Percentiles rank a stretch among this genome's conserved stretches.
Conservation (phyloP, 2,113 vertebrate genomes). For the Calypte anna region DNA sequence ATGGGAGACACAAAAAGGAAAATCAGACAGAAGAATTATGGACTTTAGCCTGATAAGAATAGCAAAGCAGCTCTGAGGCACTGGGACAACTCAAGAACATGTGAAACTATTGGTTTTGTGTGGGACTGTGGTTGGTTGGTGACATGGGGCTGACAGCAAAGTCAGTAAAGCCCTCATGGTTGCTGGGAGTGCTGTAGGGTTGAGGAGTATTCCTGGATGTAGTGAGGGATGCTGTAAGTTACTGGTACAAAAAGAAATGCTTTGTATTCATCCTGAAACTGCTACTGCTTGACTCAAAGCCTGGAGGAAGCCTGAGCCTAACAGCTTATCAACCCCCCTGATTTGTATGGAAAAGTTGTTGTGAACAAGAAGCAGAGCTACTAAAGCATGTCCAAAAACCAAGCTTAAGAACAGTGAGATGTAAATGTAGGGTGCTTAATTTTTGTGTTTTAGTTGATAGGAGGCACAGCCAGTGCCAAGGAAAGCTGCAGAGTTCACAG, state of each 20-base stretch:
- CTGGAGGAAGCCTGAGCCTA: not conserved
- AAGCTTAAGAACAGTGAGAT: not conserved
- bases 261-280: not conserved
- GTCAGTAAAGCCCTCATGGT: not conserved
- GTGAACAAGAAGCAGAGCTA: not conserved
- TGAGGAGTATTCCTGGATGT: not conserved
- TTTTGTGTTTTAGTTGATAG: not conserved
- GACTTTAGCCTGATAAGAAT: not conserved
- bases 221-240: not conserved
- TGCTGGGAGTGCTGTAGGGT: too few relatives aligned
- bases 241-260: not conserved
- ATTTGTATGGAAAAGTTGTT: not conserved
- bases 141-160: not conserved
- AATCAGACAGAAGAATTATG: not conserved
- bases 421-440: not conserved
- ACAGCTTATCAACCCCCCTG: not conserved
- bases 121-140: not conserved
- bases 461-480: not conserved
- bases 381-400: not conserved
- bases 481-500: not conserved
- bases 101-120: not conserved
- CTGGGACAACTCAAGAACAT: not conserved
- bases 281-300: rapidly evolving
- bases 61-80: not conserved
- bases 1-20: not conserved